Evolutionary conservation across 2,797 vertebrate genomes (phyloP).

Genomic region (Platalea minor): DNA sequence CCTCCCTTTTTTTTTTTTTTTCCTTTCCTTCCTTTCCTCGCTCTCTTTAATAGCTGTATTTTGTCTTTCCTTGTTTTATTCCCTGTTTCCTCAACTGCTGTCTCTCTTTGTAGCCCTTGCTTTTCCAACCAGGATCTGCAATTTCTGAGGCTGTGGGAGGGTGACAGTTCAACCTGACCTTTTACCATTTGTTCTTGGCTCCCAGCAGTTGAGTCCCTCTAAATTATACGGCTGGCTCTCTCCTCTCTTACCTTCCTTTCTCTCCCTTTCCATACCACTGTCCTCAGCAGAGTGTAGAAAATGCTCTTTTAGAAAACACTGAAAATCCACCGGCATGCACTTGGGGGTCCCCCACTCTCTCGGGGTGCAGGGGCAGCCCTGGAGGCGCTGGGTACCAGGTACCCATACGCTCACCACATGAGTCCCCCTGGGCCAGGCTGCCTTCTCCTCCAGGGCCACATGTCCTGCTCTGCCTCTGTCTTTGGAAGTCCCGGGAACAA

Average conservation of each 20-base stretch:
- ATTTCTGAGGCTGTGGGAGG: neutral
- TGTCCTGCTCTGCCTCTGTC: neutral
- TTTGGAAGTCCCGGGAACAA: neutral
- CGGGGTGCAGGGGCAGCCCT: neutral
- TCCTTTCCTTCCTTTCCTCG: neutral
- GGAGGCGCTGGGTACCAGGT: neutral
- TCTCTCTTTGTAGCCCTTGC: neutral
- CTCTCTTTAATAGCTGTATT: neutral
- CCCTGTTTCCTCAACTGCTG: neutral
- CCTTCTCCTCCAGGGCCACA: neutral
- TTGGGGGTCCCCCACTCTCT: neutral
- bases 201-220: neutral
- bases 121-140: neutral
- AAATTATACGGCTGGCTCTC: neutral
- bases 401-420: accelerated
- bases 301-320: neutral
- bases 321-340: neutral
- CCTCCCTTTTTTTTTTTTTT: accelerated
- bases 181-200: neutral
- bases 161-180: neutral
- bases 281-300: neutral
- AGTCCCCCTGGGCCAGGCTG: neutral
- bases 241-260: neutral
- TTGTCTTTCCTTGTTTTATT: neutral
- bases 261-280: neutral